Evolutionary conservation across 2,113 vertebrate genomes (phyloP).

Genomic region (Zapornia atra): DNA sequence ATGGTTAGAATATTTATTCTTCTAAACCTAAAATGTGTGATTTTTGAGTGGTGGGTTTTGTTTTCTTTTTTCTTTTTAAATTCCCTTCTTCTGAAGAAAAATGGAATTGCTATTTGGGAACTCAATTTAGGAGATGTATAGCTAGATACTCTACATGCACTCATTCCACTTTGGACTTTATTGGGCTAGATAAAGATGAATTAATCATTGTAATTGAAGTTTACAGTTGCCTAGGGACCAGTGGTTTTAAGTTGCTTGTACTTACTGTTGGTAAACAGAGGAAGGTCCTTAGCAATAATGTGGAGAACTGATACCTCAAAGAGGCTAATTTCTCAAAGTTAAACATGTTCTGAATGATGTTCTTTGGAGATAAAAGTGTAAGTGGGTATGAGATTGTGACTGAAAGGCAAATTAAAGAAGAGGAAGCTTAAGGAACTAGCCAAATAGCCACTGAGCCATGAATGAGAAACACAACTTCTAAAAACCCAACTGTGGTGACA

Average conservation of each 20-base stretch:
- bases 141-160: background rate
- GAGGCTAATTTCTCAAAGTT: background rate
- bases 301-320: background rate
- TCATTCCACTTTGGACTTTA: background rate
- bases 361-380: background rate
- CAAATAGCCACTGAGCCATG: background rate
- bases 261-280: background rate
- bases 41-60: too few relatives aligned
- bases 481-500: background rate
- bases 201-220: background rate
- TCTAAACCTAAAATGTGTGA: background rate
- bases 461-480: background rate
- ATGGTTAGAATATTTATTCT: background rate
- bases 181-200: background rate
- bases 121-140: background rate
- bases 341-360: background rate
- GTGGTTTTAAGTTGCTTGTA: background rate
- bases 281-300: background rate
- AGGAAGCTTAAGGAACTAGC: background rate
- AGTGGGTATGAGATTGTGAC: background rate
- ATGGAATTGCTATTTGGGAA: background rate
- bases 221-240: background rate
- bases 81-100: background rate
- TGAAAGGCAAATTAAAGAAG: background rate
- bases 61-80: background rate